Evolutionary conservation across 92 coral and sea anemone species (phyloP).

Genomic region (Scolanthus callimorphus): DNA sequence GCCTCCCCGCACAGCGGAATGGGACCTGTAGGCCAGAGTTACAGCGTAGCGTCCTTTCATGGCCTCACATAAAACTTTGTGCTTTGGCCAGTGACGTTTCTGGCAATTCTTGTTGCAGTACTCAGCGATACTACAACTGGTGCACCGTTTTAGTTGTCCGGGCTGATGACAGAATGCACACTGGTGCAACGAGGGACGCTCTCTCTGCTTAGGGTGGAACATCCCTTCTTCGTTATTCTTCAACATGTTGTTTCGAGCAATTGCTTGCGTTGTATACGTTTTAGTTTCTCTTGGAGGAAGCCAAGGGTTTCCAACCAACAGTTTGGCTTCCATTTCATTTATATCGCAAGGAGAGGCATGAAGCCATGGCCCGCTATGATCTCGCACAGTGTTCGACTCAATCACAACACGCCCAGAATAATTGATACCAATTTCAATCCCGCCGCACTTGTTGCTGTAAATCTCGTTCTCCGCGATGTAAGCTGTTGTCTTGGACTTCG

Average conservation of each 20-base stretch:
- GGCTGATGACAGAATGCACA: constrained; percentile 34
- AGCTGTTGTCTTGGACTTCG: constrained; percentile 26
- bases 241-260: constrained; percentile 8
- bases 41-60: constrained; percentile 36
- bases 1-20: not conserved
- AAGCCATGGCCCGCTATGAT: constrained; percentile 59
- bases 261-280: constrained; percentile 14
- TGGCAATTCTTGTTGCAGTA: constrained; percentile 56
- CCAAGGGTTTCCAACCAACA: not conserved
- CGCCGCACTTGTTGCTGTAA: constrained; percentile 60
- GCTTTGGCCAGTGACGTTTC: constrained; percentile 25
- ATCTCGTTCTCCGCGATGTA: constrained; percentile 27
- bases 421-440: constrained; percentile 26
- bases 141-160: constrained; percentile 14
- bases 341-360: not conserved
- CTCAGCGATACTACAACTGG: constrained; percentile 31
- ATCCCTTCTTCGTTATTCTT: constrained; percentile 21
- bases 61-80: constrained; percentile 28
- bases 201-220: constrained; percentile 34
- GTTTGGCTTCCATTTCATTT: not conserved
- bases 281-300: constrained; percentile 10
- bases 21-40: constrained; percentile 11
- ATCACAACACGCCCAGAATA: constrained; percentile 39
- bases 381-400: constrained; percentile 29
- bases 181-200: not conserved